Evolutionary conservation across 2,888 invertebrate genomes (phyloP).

Genomic region (Mycogona germanica): DNA sequence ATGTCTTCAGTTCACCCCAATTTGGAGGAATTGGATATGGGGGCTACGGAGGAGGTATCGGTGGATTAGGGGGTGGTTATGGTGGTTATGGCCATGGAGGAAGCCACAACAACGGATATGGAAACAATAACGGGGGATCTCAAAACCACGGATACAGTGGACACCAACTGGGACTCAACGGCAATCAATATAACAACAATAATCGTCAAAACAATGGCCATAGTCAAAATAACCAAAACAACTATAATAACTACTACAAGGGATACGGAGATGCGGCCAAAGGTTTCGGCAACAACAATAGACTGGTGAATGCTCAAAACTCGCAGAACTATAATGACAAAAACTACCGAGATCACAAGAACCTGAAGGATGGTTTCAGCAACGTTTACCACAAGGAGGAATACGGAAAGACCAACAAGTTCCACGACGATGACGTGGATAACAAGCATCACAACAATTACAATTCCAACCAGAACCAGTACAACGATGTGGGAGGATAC

Average conservation of each 20-base stretch:
- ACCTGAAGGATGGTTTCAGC: constrained; percentile 10
- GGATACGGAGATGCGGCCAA: constrained; percentile 7
- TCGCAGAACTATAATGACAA: constrained; percentile 9
- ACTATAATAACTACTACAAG: constrained; percentile 9
- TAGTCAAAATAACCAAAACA: not conserved
- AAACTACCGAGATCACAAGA: constrained; percentile 5
- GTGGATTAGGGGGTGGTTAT: not conserved
- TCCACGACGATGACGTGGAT: constrained; percentile 1
- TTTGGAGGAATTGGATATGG: constrained; percentile 8
- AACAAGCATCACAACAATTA: constrained; percentile 8
- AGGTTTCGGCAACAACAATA: constrained; percentile 2
- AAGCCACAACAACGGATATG: constrained; percentile 3
- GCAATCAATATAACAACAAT: constrained; percentile 1
- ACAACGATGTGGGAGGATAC: constrained; percentile 2
- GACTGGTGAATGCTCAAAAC: not conserved
- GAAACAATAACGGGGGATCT: not conserved
- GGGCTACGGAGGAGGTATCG: constrained; percentile 7
- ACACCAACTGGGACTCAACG: constrained; percentile 1
- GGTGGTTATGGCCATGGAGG: not conserved
- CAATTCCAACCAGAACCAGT: constrained; percentile 3
- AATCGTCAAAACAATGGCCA: not conserved
- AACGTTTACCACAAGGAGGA: constrained; percentile 16
- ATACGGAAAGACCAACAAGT: constrained; percentile 9
- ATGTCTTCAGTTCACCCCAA: no score
- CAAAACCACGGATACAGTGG: constrained; percentile 2